Percentiles rank a stretch among this genome's conserved stretches.
Conservation (phyloP, 2,888 invertebrate species). For the Melangyna quadrimaculata region DNA sequence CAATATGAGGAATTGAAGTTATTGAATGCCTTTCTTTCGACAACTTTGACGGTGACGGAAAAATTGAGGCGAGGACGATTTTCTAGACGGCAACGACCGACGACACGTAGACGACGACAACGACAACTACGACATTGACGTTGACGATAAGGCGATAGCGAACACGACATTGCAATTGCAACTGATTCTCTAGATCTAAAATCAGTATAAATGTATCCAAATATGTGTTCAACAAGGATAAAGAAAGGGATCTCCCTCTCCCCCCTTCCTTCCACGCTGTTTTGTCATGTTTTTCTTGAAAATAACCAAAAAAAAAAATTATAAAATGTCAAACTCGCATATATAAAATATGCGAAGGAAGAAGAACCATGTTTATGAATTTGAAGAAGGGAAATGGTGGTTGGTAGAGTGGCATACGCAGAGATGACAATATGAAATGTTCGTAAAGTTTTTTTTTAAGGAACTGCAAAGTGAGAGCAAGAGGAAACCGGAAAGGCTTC, state of each 20-base stretch:
- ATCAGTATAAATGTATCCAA: conserved; percentile 1
- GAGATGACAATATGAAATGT: conserved; percentile 56
- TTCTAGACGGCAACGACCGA: conserved; percentile 26
- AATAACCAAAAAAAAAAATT: conserved; percentile 18
- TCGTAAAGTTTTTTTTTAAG: not conserved
- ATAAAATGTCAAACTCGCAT: conserved; percentile 49
- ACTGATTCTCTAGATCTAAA: conserved; percentile 32
- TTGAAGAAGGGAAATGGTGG: conserved; percentile 14
- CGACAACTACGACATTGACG: conserved; percentile 4
- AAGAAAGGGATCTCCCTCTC: not conserved
- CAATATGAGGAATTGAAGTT: conserved; percentile 69
- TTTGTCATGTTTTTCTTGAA: conserved; percentile 19
- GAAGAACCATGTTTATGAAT: conserved; percentile 41
- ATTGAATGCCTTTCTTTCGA: conserved; percentile 59
- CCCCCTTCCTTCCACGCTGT: not conserved
- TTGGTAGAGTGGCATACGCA: conserved; percentile 16
- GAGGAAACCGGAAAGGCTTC: conserved; percentile 17
- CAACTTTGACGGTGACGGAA: not conserved
- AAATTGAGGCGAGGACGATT: not conserved
- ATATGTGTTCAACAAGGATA: conserved; percentile 49
- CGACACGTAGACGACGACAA: not conserved
- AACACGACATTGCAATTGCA: conserved; percentile 43
- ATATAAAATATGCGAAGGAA: not conserved
- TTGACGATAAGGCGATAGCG: conserved; percentile 14
- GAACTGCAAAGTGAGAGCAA: not conserved